Conservation (phyloP, 2,113 vertebrate genomes). For the Gila orcuttii region DNA sequence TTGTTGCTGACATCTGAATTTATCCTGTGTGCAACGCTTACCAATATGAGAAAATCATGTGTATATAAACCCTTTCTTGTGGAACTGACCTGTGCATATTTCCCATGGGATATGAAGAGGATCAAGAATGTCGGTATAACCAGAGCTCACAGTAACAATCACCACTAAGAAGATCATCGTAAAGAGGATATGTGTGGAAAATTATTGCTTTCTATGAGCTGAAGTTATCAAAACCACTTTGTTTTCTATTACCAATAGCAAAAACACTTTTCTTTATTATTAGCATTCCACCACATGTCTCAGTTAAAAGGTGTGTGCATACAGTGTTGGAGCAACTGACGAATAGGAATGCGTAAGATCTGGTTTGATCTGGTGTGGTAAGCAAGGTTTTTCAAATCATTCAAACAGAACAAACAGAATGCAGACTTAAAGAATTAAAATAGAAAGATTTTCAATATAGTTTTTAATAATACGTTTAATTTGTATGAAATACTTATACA, state of each 20-base stretch:
- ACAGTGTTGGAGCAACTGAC: background rate
- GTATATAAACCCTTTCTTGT: slow-evolving; percentile 9
- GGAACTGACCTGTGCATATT: slow-evolving; percentile 45
- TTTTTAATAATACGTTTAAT: background rate
- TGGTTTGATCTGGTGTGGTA: background rate
- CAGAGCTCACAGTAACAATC: background rate
- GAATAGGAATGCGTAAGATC: background rate
- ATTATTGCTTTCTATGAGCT: background rate
- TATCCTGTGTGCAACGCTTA: slow-evolving; percentile 12
- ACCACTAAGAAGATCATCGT: background rate
- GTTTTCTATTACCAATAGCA: background rate
- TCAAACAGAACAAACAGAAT: background rate
- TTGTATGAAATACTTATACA: background rate
- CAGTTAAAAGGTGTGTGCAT: background rate
- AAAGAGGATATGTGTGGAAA: background rate
- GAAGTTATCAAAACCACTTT: background rate
- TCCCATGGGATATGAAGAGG: slow-evolving; percentile 29
- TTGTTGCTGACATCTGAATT: background rate
- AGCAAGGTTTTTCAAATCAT: background rate
- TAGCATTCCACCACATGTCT: background rate
- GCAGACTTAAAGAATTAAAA: background rate
- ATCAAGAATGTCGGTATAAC: background rate
- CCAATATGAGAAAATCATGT: slow-evolving; percentile 29
- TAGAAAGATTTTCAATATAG: too few species aligned
- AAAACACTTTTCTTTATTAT: background rate